Base-by-base conservation (phyloP, 2,888 invertebrate species). In the Lacanobia oleracea region DNA sequence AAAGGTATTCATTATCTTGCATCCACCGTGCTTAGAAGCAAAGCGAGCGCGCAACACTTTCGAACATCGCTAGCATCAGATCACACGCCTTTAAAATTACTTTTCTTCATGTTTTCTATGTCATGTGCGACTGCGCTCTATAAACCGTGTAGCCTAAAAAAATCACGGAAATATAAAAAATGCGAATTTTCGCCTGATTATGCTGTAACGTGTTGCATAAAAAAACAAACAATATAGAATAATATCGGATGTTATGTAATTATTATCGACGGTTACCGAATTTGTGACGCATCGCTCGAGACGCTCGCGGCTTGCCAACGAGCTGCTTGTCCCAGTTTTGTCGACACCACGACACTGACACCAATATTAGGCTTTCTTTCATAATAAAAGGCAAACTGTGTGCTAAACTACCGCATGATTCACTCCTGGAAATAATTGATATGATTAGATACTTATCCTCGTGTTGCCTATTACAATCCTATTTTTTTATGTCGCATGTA, bases 261-360 rank as follows among this genome's bases (percentile, higher is more conserved):
- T 79, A 84, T 88, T 89, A 89, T 88, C 84, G 80, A 65, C 77
- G 75, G 88, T 92, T 92, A 93, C 94, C 91, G 88, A 89, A 88
- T 88, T 86, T 86, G 88, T 94, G 94, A 94, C 93, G 93, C 94
- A 94, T 91, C 87, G 84, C 69, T 81, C 86, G 86, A 86, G 88
- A 90, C 92, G 91, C 88, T 89, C 81, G 82, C 74, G 79, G 94
- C 87, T 87, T 94, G 83, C 91, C 85, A 90, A 94, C 89, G 82
- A 81, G 83, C 86, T 80, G 82, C 85, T 87, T 90, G 94, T 90
- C 90, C 94, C 87, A 90, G 88, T 93, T 94, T 91, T 88, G 86
- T 67, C 73, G 75, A 82, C 83, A 84, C 85, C 87, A 83, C 90
- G 94, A 93, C 95, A 94, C 88, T 94, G 95, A 95, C 95, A 92